phyloP scores from a whole-genome alignment of 2,113 vertebrate genomes.

The Caloenas nicobarica region DNA sequence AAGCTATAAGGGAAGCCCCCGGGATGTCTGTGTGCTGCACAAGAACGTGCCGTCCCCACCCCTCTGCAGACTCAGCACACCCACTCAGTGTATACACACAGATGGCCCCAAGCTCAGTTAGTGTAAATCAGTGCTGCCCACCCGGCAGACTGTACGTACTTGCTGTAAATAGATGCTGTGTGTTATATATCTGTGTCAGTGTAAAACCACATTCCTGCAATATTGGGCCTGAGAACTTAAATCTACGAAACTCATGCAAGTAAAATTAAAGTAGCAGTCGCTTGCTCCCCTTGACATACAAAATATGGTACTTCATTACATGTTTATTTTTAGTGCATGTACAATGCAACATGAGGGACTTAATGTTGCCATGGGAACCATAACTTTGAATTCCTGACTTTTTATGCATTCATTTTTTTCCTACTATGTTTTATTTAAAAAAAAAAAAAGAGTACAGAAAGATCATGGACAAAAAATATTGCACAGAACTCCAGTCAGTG shows the following conservation, averaged over 20 bases:
- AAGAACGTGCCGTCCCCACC: neutral
- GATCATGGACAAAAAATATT: neutral
- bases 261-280: neutral
- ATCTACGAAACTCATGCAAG: neutral
- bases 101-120: neutral
- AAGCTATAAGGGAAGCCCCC: neutral
- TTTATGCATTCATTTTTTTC: neutral
- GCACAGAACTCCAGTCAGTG: neutral
- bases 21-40: neutral
- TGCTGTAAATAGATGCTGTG: neutral
- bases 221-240: neutral
- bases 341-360: constrained; percentile 35
- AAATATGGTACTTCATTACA: constrained; percentile 25
- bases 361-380: constrained; percentile 59
- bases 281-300: neutral
- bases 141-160: neutral
- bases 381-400: constrained; percentile 46
- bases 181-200: neutral
- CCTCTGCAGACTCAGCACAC: neutral
- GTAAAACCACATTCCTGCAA: neutral
- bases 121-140: neutral
- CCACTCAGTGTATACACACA: rapidly evolving
- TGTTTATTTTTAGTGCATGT: constrained; percentile 62
- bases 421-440: neutral
- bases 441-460: neutral